Base-by-base conservation (phyloP, 2,113 vertebrate genomes). In the Python bivittatus region DNA sequence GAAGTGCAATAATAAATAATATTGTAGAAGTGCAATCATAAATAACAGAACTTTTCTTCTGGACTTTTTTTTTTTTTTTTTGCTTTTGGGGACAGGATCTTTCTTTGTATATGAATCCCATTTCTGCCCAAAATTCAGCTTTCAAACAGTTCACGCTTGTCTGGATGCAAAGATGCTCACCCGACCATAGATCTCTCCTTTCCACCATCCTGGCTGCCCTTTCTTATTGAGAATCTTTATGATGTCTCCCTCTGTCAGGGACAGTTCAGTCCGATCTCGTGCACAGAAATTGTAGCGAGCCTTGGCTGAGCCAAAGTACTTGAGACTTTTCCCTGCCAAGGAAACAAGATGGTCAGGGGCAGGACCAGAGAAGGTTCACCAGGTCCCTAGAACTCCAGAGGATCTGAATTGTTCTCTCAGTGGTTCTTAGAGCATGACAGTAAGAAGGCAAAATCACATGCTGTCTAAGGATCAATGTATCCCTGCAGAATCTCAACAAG, bases 201-300 rank as follows among this genome's bases (percentile, higher is more conserved):
- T 98, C 99, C 99, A 99, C 99, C 99, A 99, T 89, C 99, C 99
- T 0, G 97, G 98, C 68, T 98, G 98, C 2, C 98, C 98, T 91
- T 98, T 99, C 97, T 99, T 99, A 94, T 97, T 99, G 86, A 99
- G 97, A 94, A 99, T 99, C 72, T 98, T 99, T 95, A 99, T 98
- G 61, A 98, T 97, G 96, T 99, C 99, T 0, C 99, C 99, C 86
- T 99, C 98, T 17, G 96, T 97, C 87, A 99, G 97, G 0, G 98
- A 98, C 84, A 99, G 96, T 95, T 99, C 99, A 0, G 98, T 98
- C 1, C 99, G 98, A 95, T 99, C 99, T 79, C 99, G 96, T 42
- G 99, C 99, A 0, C 98, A 98, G 97, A 98, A 99, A 96, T 99
- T 98, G 0, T 99, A 99, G 42, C 99, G 98, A 42, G 98, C 99